These are phyloP conservation scores for Halcyon smyrnensis DNA, from an alignment of 2,797 vertebrate genomes.

Conservation along the genomic window DNA sequence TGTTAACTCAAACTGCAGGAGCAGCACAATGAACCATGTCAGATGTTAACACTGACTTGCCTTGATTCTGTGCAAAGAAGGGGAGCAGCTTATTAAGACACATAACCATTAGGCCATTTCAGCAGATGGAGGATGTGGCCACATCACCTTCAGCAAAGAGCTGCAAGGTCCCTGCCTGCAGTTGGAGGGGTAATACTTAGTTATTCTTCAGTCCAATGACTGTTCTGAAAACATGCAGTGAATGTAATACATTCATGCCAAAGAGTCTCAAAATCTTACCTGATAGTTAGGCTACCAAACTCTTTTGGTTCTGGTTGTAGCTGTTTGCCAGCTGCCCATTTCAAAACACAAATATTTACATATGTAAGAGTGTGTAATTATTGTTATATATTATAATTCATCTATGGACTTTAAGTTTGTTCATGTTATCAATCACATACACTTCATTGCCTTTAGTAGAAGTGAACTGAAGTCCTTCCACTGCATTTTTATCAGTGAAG, in stretches of 20 bases:
- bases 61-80: background rate
- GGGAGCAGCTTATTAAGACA: constrained; percentile 17
- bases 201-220: background rate
- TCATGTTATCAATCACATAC: background rate
- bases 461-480: background rate
- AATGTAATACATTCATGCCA: background rate
- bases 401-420: background rate
- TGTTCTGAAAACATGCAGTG: background rate
- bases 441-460: background rate
- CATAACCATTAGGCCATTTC: background rate
- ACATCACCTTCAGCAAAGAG: background rate
- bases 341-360: background rate
- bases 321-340: background rate
- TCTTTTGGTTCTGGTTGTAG: background rate
- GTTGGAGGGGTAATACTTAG: background rate
- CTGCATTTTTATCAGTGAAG: background rate
- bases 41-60: background rate
- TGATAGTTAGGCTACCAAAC: background rate
- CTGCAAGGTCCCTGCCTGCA: background rate
- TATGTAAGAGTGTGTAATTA: background rate
- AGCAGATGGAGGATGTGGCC: background rate
- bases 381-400: background rate
- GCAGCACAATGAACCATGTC: background rate
- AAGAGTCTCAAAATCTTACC: background rate
- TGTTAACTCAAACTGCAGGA: background rate